Conservation (phyloP, 2,113 vertebrate genomes). For the Sapajus apella region DNA sequence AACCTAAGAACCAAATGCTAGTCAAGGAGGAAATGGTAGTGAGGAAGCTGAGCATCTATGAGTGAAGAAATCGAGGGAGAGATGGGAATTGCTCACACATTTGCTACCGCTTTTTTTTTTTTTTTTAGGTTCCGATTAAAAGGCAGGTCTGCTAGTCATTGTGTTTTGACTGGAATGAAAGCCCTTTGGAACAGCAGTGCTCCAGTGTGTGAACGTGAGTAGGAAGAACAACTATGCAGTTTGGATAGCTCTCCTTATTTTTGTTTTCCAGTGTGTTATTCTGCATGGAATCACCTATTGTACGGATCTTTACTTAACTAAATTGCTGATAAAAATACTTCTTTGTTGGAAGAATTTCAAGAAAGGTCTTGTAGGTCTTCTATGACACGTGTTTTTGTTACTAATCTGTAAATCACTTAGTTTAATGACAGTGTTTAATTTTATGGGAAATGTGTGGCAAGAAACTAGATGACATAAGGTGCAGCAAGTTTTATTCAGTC, state of each 20-base stretch:
- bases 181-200: constrained; percentile 44
- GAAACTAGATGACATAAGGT: not conserved
- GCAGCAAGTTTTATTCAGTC: not conserved
- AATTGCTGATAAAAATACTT: not conserved
- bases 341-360: not conserved
- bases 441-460: not conserved
- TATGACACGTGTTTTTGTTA: not conserved
- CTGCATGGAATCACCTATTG: not conserved
- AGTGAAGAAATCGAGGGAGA: not conserved
- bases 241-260: too few relatives aligned
- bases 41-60: not conserved
- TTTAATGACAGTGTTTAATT: not conserved
- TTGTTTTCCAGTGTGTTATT: not conserved
- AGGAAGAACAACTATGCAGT: not conserved
- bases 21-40: not conserved
- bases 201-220: constrained; percentile 47
- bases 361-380: not conserved
- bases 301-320: not conserved
- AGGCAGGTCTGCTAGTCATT: constrained; percentile 33
- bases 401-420: not conserved
- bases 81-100: not conserved
- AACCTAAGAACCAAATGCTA: not conserved
- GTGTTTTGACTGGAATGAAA: not conserved
- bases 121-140: constrained; percentile 48
- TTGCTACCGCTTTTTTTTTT: not conserved